Evolutionary conservation across 2,888 invertebrate genomes (phyloP), one percentile per base, ranked within the genome.

Genomic region (Drosophila algonquin): DNA sequence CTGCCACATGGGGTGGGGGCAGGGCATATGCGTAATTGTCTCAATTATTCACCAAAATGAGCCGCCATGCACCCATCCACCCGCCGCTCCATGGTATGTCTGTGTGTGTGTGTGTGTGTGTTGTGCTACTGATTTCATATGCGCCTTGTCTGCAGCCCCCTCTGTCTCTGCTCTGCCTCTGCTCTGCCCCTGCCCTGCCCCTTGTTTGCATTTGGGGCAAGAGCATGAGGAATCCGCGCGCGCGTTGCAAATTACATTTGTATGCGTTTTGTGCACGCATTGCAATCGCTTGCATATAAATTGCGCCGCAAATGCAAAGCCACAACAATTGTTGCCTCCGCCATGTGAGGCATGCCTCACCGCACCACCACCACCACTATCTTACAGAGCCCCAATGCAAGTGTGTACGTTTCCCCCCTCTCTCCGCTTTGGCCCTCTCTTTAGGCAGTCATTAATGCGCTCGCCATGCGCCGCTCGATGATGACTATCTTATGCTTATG

Each of bases 31-130:
- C 87, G 89, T 85, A 85, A 85, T 85, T 85, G 87, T 87, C 89
- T 89, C 85, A 85, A 89, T 85, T 85, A 85, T 88, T 85, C 87
- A 83, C 88, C 88, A 74, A 83, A 83, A 83, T 83, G 86, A 87
- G 88, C 83, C 74, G 74, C 76, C 73, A 76, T 82, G 70, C 76
- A 61, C 61, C 50, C 50, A 46, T 1, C 60, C 69, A 9, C 40
- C 14, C 50, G 35, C 61, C 69, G 9, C 7, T 14, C 40, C 14
- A 40, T 40, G 40, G 40, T 14, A 2, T 54, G 47, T 47, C n/a
- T 61, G 27, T 63, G 45, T 68, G 16, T 60, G 45, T 62, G 44
- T 58, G 57, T 64, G 46, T 58, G 61, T 75, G 48, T 79, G 62
- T 54, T 50, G 54, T 64, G 63, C 77, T 75, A 65, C 77, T 79